A percentile compares a stretch with the other conserved stretches of the same genome.
Conservation (phyloP, 2,113 vertebrate species). For the Pungitius pungitius region DNA sequence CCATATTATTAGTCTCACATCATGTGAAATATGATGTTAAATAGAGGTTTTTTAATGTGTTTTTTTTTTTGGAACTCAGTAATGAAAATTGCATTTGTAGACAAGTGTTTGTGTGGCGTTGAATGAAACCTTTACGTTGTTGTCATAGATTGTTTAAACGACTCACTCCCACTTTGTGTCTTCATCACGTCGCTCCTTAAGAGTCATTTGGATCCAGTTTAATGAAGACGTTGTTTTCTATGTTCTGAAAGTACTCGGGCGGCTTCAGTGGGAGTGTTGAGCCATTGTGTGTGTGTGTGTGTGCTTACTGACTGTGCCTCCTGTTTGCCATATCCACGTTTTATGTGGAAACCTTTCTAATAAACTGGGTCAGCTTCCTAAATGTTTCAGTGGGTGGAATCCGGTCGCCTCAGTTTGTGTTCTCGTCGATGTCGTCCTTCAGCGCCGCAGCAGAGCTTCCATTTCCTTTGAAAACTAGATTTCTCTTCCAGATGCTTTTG, state of each 20-base stretch:
- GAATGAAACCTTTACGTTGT: neutral
- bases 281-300: conserved; percentile 29
- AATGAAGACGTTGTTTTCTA: neutral
- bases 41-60: neutral
- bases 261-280: conserved; percentile 10
- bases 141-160: neutral
- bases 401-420: neutral
- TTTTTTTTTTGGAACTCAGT: neutral
- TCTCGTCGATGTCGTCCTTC: neutral
- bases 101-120: neutral
- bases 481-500: neutral
- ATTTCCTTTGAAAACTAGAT: no score
- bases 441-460: neutral
- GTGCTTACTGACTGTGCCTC: conserved; percentile 62
- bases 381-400: conserved; percentile 2
- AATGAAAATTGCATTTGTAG: neutral
- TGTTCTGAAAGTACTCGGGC: conserved; percentile 10
- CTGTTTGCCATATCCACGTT: conserved; percentile 64
- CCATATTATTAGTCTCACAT: neutral
- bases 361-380: conserved; percentile 50
- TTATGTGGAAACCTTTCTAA: conserved; percentile 67
- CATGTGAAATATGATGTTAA: neutral
- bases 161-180: conserved; percentile 24
- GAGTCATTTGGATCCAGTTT: neutral
- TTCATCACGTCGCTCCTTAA: neutral